Percentiles rank a stretch among this genome's conserved stretches.
phyloP scores from a whole-genome alignment of 92 coral and sea anemone genomes.

The Palythoa grandiflora region DNA sequence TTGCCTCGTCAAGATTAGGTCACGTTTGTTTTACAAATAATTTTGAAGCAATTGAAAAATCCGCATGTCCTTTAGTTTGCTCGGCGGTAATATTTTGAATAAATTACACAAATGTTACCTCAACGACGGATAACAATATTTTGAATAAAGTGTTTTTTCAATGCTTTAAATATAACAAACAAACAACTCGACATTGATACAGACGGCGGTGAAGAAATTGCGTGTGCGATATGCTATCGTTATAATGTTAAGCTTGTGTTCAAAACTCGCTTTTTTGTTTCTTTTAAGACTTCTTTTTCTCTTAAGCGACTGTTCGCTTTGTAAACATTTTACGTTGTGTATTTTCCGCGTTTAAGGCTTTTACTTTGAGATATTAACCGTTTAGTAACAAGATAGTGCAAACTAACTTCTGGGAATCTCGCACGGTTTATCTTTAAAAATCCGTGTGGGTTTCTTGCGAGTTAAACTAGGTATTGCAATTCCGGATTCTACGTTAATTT shows the following conservation, averaged over 20 bases:
- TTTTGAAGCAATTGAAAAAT: constrained; percentile 7
- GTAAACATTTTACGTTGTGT: neutral
- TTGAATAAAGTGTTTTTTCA: neutral
- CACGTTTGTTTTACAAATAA: neutral
- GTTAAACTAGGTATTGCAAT: too few species aligned
- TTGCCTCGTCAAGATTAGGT: constrained; percentile 3
- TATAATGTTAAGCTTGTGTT: neutral
- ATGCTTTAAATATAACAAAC: constrained; percentile 2
- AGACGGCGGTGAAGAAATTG: neutral
- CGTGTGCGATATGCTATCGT: neutral
- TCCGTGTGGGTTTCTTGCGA: too few species aligned
- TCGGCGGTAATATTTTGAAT: neutral
- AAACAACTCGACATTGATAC: neutral
- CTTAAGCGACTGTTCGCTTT: neutral
- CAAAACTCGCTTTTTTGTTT: neutral
- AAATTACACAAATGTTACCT: constrained; percentile 8
- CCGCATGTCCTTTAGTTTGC: constrained; percentile 14
- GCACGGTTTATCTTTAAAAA: too few species aligned
- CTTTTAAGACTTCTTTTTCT: neutral
- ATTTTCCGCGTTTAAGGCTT: too few species aligned
- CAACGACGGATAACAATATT: constrained; percentile 7
- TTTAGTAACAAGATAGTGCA: too few species aligned
- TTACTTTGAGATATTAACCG: too few species aligned
- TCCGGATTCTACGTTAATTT: too few species aligned
- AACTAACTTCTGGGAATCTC: too few species aligned